phyloP scores from a whole-genome alignment of 2,113 vertebrate species.

The Psephotus haematonotus region DNA sequence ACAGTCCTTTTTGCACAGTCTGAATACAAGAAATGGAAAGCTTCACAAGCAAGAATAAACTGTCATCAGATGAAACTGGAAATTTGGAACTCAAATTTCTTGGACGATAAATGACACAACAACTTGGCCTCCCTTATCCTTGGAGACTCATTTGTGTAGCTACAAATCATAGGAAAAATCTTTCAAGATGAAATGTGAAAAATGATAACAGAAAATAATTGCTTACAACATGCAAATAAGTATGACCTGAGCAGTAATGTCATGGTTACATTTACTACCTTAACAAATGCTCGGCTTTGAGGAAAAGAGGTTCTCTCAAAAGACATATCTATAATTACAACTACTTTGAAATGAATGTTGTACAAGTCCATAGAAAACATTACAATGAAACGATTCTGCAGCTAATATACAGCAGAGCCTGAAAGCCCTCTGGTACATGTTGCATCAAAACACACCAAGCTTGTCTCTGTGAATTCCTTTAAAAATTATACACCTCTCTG shows the following conservation, averaged over 20 bases:
- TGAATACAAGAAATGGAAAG: neutral
- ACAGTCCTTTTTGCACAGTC: neutral
- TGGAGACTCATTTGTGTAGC: neutral
- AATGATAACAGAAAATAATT: conserved; percentile 7
- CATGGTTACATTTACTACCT: neutral
- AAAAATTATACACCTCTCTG: neutral
- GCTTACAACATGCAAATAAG: neutral
- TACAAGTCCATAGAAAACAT: neutral
- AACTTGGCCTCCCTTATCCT: neutral
- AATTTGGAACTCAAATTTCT: conserved; percentile 12
- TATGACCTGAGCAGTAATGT: neutral
- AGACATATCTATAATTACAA: conserved; percentile 11
- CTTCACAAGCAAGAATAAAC: neutral
- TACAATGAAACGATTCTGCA: neutral
- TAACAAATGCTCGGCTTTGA: neutral
- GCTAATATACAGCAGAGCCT: neutral
- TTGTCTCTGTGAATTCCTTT: neutral
- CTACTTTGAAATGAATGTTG: conserved; percentile 1
- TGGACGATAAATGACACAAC: neutral
- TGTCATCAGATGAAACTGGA: neutral
- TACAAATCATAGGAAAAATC: neutral
- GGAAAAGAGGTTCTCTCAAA: neutral
- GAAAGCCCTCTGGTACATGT: neutral
- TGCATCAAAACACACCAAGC: neutral
- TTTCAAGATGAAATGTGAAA: conserved; percentile 10